Percentiles rank a stretch among this genome's conserved stretches.
Evolutionary conservation across 2,113 vertebrate genomes (phyloP).

Genomic region (Ailuropoda melanoleuca): DNA sequence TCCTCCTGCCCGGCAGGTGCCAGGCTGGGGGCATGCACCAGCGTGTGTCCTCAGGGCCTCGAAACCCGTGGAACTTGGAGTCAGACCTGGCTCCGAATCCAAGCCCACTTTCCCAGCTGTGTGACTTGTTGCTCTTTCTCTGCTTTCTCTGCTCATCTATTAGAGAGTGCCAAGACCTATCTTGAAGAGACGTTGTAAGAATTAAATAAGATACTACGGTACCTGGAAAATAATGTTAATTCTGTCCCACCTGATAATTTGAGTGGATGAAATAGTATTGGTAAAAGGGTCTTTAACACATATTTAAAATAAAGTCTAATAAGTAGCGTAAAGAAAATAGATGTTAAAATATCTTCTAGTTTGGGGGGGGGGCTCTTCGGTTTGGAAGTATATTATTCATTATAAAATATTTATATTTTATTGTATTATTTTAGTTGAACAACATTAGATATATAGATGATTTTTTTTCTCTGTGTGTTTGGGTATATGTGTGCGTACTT

Average conservation of each 20-base stretch:
- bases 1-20: fast-evolving
- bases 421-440: neutral
- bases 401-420: neutral
- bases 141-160: neutral
- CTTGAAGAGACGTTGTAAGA: neutral
- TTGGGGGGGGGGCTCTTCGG: neutral
- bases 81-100: neutral
- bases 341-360: neutral
- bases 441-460: neutral
- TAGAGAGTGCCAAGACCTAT: neutral
- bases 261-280: neutral
- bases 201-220: neutral
- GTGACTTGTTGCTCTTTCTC: neutral
- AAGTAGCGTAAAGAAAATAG: neutral
- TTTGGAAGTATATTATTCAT: neutral
- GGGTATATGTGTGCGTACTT: neutral
- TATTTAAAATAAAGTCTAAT: neutral
- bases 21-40: neutral
- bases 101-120: neutral
- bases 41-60: neutral
- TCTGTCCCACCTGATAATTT: neutral
- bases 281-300: neutral
- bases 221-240: neutral
- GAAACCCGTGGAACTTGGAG: neutral
- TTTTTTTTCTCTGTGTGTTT: neutral